Conservation (phyloP, 1,140 invertebrate genomes). For the Ctenoplectra terminalis region DNA sequence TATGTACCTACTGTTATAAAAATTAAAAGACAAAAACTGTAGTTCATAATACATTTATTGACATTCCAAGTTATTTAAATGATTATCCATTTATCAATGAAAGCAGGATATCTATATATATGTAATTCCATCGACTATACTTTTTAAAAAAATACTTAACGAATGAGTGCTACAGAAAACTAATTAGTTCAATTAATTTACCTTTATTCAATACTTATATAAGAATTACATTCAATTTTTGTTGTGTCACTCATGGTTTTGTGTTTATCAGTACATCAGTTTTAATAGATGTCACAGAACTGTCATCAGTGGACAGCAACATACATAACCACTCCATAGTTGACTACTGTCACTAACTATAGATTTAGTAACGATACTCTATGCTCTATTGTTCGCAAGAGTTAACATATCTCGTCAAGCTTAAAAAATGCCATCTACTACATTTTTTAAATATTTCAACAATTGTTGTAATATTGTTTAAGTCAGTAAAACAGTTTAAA, state of each 20-base stretch:
- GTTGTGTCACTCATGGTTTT: slow-evolving; percentile 62
- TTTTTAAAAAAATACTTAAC: neutral
- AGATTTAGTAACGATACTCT: slow-evolving; percentile 8
- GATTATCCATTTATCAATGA: slow-evolving; percentile 24
- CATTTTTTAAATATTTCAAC: neutral
- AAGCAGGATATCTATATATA: neutral
- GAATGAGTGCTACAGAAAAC: neutral
- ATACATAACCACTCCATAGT: slow-evolving; percentile 62
- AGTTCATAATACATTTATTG: neutral
- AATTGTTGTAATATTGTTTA: neutral
- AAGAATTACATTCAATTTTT: slow-evolving; percentile 60
- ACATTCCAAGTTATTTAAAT: slow-evolving; percentile 1
- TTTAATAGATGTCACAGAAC: slow-evolving; percentile 64
- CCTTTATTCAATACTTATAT: slow-evolving; percentile 49
- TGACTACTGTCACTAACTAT: slow-evolving; percentile 39
- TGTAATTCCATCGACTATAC: neutral
- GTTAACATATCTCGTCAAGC: neutral
- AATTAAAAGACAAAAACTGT: neutral
- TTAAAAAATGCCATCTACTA: neutral
- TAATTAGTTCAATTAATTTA: slow-evolving; percentile 39
- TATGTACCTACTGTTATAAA: neutral
- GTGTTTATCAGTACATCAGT: slow-evolving; percentile 59
- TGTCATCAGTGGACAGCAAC: slow-evolving; percentile 63
- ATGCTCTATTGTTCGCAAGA: neutral
- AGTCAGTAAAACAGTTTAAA: neutral